These are phyloP conservation scores for Clarias fuscus DNA, from an alignment of 2,797 vertebrate genomes.

Conservation along the genomic window DNA sequence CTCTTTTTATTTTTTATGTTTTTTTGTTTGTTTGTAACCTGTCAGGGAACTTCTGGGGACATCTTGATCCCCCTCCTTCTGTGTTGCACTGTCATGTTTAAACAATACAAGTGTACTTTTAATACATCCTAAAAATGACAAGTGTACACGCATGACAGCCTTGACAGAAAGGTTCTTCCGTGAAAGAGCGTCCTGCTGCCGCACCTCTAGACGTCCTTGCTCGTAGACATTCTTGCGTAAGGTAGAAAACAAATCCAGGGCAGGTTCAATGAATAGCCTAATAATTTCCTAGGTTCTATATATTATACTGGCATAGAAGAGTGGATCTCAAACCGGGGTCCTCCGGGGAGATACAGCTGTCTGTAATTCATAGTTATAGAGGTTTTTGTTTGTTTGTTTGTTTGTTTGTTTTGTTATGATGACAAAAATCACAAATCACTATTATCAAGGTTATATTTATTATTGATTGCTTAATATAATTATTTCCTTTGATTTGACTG, in stretches of 20 bases:
- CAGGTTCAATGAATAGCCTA: no score
- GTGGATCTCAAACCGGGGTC: not conserved
- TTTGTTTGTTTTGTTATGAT: not conserved
- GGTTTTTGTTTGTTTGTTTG: not conserved
- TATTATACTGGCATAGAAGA: not conserved
- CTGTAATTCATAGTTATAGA: not conserved
- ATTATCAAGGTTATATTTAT: not conserved
- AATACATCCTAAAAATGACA: conserved; percentile 41
- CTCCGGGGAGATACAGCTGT: no score
- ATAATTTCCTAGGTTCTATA: not conserved
- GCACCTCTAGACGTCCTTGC: not conserved
- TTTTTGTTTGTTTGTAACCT: conserved; percentile 71
- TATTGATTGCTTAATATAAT: not conserved
- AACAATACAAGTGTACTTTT: conserved; percentile 55
- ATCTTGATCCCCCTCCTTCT: conserved; percentile 64
- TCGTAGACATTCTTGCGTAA: not conserved
- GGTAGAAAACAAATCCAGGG: not conserved
- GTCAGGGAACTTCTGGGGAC: conserved; percentile 78
- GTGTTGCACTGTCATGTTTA: conserved; percentile 24
- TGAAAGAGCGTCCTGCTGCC: not conserved
- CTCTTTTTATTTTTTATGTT: conserved; percentile 15
- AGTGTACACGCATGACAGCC: not conserved
- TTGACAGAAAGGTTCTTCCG: not conserved
- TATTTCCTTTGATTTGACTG: not conserved
- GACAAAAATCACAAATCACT: not conserved